A percentile compares a stretch with the other conserved stretches of the same genome.
Evolutionary conservation across 2,888 invertebrate species (phyloP).

Genomic region (Philonicus albiceps): DNA sequence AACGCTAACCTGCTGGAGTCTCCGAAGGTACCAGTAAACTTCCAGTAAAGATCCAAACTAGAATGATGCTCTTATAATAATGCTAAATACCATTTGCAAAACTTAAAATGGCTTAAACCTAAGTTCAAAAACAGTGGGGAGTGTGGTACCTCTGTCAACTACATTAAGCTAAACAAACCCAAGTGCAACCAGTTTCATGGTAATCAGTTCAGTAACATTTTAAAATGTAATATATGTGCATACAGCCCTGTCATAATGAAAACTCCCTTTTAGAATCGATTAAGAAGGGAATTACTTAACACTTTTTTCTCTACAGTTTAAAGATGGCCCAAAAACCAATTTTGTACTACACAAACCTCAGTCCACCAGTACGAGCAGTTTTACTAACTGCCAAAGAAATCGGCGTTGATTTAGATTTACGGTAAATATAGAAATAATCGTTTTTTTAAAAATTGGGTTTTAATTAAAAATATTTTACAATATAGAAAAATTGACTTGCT

Average conservation of each 20-base stretch:
- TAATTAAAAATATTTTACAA: neutral
- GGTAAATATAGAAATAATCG: neutral
- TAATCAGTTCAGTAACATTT: too few relatives aligned
- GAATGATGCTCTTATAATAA: too few relatives aligned
- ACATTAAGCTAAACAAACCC: too few relatives aligned
- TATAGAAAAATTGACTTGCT: conserved; percentile 57
- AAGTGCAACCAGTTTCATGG: too few relatives aligned
- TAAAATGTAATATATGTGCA: neutral
- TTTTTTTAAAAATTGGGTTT: neutral
- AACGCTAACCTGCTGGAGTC: too few relatives aligned
- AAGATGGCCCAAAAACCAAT: conserved; percentile 53
- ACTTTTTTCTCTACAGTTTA: neutral
- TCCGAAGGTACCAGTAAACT: too few relatives aligned
- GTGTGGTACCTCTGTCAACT: too few relatives aligned
- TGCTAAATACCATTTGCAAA: too few relatives aligned
- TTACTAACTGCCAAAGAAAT: conserved; percentile 61
- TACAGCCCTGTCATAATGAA: neutral
- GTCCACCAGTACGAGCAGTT: conserved; percentile 63
- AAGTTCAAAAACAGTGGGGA: too few relatives aligned
- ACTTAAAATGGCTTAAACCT: too few relatives aligned
- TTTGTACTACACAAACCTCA: conserved; percentile 59
- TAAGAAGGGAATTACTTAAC: neutral
- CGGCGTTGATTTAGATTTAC: conserved; percentile 59
- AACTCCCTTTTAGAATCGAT: neutral
- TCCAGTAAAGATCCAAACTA: too few relatives aligned